Conservation (phyloP, 2,113 vertebrate species). For the Oreochromis tanganicae region DNA sequence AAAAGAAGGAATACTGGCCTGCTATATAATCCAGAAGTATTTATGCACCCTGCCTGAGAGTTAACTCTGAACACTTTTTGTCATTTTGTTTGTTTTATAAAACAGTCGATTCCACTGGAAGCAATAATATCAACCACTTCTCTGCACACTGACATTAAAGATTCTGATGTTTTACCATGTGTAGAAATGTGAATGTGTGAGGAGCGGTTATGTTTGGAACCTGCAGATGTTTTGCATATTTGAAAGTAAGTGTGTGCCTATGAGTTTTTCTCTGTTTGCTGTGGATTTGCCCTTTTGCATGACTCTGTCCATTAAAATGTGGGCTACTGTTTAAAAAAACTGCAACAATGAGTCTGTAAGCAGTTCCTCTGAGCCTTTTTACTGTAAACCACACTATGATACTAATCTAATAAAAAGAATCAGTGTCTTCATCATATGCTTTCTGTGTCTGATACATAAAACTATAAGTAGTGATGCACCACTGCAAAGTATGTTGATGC, state of each 20-base stretch:
- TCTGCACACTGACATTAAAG: neutral
- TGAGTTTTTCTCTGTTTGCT: neutral
- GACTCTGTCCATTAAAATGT: neutral
- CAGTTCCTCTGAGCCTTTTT: conserved; percentile 14
- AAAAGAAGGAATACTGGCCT: neutral
- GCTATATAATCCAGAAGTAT: neutral
- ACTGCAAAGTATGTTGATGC: neutral
- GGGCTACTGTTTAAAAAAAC: neutral
- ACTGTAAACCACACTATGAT: conserved; percentile 14
- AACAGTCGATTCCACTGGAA: neutral
- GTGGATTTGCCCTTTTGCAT: conserved; percentile 51
- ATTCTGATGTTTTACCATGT: neutral
- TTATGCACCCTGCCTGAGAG: neutral
- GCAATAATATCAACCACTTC: neutral
- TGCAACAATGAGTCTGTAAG: conserved; percentile 33
- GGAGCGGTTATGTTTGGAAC: neutral
- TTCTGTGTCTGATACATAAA: neutral
- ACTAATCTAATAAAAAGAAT: neutral
- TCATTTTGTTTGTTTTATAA: neutral
- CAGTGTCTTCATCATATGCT: neutral
- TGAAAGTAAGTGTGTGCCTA: neutral
- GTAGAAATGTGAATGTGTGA: neutral
- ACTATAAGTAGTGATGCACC: neutral
- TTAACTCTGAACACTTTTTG: neutral
- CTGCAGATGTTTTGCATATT: neutral